Base-by-base conservation (phyloP, 1,140 invertebrate genomes). In the Belonocnema kinseyi region DNA sequence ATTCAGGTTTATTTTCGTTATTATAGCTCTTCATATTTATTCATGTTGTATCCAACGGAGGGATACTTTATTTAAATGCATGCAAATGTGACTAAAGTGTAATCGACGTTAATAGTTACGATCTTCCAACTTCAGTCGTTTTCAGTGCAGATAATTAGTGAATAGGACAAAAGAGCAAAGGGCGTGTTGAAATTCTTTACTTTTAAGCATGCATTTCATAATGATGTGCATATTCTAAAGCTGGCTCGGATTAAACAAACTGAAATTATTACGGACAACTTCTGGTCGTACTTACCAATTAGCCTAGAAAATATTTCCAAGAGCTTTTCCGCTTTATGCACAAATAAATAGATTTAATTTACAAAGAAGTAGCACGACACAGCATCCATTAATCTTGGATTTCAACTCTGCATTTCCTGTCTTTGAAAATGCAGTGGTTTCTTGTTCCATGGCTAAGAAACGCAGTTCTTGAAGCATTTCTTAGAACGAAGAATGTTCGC, bases 41-140 rank as follows among this genome's bases (percentile, higher is more conserved):
- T 66, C 58, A 66, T 66, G 26, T 66, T 66, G 58, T 66, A 66
- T 66, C 21, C 26, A 66, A 26, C 21, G 26, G 16, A 66, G 21
- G 21, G 14, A 26, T 58, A 33, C 26, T 21, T 58, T 26, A 58
- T 66, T 66, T 26, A 66, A 66, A 66, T 66, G 26, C 21, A 66
- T 66, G 58, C 21, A 66, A 40, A 66, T 66, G 58, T 16, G 58
- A 33, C 26, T 66, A 21, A 66, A 66, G 58, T 16, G 40, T 66
- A 66, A 66, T 66, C 58, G 58, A 3, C 58, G 58, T 66, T 66
- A 66, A 66, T 66, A 66, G 58, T 66, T 66, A 66, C 21, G 21
- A 66, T 66, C 40, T 66, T 66, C 58, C 21, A 66, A 66, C 12
- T 33, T 66, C 11, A 66, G 13, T 26, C 21, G 14, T 33, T 66